Evolutionary conservation across 2,888 invertebrate genomes (phyloP), one percentile per base, ranked within the genome.

Genomic region (Steinernema scapterisci): DNA sequence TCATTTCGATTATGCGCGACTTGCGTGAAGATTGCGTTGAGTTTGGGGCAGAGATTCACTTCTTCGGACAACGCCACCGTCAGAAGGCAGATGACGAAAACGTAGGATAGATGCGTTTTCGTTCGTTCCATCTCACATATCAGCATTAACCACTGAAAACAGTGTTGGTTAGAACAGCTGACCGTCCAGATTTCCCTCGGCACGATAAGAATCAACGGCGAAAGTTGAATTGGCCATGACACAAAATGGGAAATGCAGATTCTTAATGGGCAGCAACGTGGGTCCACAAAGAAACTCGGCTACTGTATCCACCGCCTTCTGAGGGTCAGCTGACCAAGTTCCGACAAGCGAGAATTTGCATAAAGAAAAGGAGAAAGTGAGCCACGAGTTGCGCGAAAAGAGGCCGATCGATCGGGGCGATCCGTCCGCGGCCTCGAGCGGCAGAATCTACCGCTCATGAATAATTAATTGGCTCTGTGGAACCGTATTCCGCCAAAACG

Each of bases 371-470:
- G 48, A 48, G 19, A 63, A 27, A 31, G 31, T 13, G 63, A 16
- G 63, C 16, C 38, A 38, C 38, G 38, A 3, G 38, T n/a, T 63
- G 63, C 63, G 63, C 63, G 63, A 63, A 63, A 63, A 63, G 27
- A n/a, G 63, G 23, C 19, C 63, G 63, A 63, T 63, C 63, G 63
- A 63, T 63, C 63, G 27, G 38, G 16, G 63, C 31, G 31, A 38
- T 38, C 13, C 5, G 13, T 25, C 13, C 23, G 31, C 63, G 63
- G 16, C 63, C 31, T 31, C 63, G 31, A n/a, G 31, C 63, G 16
- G 25, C 31, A 31, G 13, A 7, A 31, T 3, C 31, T 19, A 27
- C 9, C 63, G 63, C 31, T 25, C 63, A 63, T 63, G 63, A 21
- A 63, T 63, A 63, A 63, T 63, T 63, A 63, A 63, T 63, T 31